These are phyloP conservation scores for Ectropis crepuscularia DNA, from an alignment of 2,888 invertebrate genomes.

Conservation along the genomic window DNA sequence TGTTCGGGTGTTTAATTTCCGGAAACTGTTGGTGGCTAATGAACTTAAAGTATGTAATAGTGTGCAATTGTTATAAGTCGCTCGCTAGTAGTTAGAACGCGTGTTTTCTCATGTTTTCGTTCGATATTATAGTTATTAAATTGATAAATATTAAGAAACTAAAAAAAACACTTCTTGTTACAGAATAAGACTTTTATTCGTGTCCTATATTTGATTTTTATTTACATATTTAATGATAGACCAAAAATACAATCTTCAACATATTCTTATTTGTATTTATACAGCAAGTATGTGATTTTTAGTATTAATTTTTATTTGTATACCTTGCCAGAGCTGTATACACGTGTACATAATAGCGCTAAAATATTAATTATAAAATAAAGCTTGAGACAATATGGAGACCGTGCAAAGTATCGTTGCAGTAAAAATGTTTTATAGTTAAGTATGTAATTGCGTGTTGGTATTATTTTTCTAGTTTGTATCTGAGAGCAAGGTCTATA, in stretches of 20 bases:
- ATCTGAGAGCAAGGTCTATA: no score
- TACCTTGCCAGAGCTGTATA: slow-evolving; percentile 14
- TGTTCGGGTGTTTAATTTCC: slow-evolving; percentile 4
- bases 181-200: slow-evolving; percentile 10
- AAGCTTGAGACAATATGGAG: slow-evolving; percentile 8
- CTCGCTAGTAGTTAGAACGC: neutral
- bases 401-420: neutral
- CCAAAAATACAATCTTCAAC: slow-evolving; percentile 24
- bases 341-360: slow-evolving; percentile 4
- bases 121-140: slow-evolving; percentile 18
- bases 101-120: slow-evolving; percentile 8
- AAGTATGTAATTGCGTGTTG: neutral
- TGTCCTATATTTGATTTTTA: slow-evolving; percentile 9
- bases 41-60: slow-evolving; percentile 10
- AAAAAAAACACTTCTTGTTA: slow-evolving; percentile 8
- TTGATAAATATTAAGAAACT: slow-evolving; percentile 6
- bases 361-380: slow-evolving; percentile 2
- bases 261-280: slow-evolving; percentile 10
- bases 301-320: slow-evolving; percentile 3
- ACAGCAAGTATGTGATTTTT: slow-evolving; percentile 18
- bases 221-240: slow-evolving; percentile 21
- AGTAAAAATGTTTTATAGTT: neutral
- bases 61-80: slow-evolving; percentile 21
- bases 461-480: neutral
- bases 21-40: neutral